Conservation (phyloP, 2,888 invertebrate genomes). For the Anthrax anthrax region DNA sequence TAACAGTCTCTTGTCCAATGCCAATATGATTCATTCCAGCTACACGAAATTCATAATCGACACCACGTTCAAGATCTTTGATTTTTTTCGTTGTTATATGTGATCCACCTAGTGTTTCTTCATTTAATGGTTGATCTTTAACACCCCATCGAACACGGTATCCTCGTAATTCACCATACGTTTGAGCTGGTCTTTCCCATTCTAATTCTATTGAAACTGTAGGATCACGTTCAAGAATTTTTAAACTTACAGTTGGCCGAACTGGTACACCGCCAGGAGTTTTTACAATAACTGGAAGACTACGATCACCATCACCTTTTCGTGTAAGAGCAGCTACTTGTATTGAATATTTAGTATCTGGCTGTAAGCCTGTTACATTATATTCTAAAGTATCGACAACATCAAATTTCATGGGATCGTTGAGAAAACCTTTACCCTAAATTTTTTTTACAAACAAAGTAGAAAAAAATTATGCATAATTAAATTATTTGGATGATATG, state of each 20-base stretch:
- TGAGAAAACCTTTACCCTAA: slow-evolving; percentile 50
- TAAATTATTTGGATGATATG: too few relatives aligned
- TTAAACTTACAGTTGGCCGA: slow-evolving; percentile 63
- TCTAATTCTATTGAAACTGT: slow-evolving; percentile 80
- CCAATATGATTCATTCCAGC: slow-evolving; percentile 92
- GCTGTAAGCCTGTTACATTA: slow-evolving; percentile 80
- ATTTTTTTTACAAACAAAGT: background rate
- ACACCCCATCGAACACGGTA: slow-evolving; percentile 80
- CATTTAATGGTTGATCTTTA: slow-evolving; percentile 62
- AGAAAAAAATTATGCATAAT: background rate
- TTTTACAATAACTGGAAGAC: slow-evolving; percentile 66
- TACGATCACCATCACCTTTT: slow-evolving; percentile 92
- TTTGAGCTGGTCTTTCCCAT: slow-evolving; percentile 81
- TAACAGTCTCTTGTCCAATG: slow-evolving; percentile 85
- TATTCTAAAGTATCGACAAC: slow-evolving; percentile 69
- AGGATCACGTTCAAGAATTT: slow-evolving; percentile 73
- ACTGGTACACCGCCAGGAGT: slow-evolving; percentile 91
- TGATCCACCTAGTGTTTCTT: slow-evolving; percentile 54
- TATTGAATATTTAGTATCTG: slow-evolving; percentile 86
- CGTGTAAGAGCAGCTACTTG: slow-evolving; percentile 92
- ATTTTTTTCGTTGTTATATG: slow-evolving; percentile 57
- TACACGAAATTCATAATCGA: slow-evolving; percentile 93
- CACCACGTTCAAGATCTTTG: slow-evolving; percentile 74
- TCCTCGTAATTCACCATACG: slow-evolving; percentile 76
- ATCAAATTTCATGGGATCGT: slow-evolving; percentile 77